Percentiles rank a stretch among this genome's conserved stretches.
These are phyloP conservation scores for Cyanistes caeruleus DNA, from an alignment of 2,113 vertebrate species.

Conservation along the genomic window DNA sequence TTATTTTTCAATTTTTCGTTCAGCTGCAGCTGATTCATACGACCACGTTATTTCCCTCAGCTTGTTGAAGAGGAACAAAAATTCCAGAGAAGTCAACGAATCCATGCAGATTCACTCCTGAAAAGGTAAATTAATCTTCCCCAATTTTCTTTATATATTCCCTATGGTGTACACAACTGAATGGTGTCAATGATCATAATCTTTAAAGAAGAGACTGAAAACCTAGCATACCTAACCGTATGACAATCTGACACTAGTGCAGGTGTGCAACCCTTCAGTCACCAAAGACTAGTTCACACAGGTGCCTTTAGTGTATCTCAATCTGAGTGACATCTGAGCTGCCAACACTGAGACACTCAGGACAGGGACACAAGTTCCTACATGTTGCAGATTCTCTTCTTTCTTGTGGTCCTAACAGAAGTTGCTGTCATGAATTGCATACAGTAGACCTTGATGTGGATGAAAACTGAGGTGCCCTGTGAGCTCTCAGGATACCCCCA, in stretches of 20 bases:
- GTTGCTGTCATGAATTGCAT: neutral
- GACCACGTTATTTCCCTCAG: neutral
- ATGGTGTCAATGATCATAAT: neutral
- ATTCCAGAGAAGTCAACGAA: neutral
- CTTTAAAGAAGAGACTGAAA: neutral
- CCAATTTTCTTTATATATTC: neutral
- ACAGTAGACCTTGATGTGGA: accelerated
- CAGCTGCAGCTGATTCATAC: neutral
- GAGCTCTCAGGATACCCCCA: neutral
- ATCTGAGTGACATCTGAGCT: neutral
- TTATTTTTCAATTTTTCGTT: neutral
- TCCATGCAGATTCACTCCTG: neutral
- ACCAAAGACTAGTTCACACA: accelerated
- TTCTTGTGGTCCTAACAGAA: neutral
- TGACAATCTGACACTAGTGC: no score
- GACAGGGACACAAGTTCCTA: neutral
- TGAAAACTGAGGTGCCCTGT: neutral
- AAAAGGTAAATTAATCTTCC: neutral
- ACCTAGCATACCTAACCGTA: neutral
- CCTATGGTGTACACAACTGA: neutral
- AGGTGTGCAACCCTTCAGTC: neutral
- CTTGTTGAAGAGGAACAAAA: neutral
- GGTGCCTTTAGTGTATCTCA: accelerated
- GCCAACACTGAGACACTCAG: neutral
- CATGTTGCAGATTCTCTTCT: neutral